Evolutionary conservation across 2,888 invertebrate genomes (phyloP).

Genomic region (Minunthozetes semirufus): DNA sequence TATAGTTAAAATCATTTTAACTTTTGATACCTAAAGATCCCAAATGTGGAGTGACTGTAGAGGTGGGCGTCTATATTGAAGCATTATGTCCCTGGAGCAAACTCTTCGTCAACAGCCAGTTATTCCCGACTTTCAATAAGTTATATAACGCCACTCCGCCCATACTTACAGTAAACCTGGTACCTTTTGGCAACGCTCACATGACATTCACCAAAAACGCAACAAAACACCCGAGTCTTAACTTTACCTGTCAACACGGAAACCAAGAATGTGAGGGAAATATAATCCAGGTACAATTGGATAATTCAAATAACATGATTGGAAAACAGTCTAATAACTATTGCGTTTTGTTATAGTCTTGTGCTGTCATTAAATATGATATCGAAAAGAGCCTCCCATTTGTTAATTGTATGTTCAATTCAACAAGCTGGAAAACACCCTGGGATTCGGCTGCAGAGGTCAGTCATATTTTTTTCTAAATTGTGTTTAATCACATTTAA

Average conservation of each 20-base stretch:
- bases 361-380: not conserved
- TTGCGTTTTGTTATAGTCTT: not conserved
- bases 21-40: too few species aligned
- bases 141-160: not conserved
- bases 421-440: not conserved
- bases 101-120: not conserved
- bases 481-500: too few species aligned
- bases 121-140: not conserved
- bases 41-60: not conserved
- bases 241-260: not conserved
- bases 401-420: not conserved
- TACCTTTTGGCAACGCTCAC: not conserved
- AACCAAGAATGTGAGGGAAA: slow-evolving; percentile 1
- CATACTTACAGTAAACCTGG: not conserved
- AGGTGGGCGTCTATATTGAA: slow-evolving; percentile 14
- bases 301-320: too few species aligned
- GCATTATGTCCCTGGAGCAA: not conserved
- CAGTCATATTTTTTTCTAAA: too few species aligned
- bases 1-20: too few species aligned
- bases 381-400: not conserved
- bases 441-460: not conserved
- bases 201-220: not conserved
- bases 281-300: slow-evolving; percentile 23
- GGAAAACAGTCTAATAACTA: too few species aligned
- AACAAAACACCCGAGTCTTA: not conserved